Evolutionary conservation across 2,797 vertebrate species (phyloP), one percentile per base, ranked within the genome.

Genomic region (Kryptopterus vitreolus): DNA sequence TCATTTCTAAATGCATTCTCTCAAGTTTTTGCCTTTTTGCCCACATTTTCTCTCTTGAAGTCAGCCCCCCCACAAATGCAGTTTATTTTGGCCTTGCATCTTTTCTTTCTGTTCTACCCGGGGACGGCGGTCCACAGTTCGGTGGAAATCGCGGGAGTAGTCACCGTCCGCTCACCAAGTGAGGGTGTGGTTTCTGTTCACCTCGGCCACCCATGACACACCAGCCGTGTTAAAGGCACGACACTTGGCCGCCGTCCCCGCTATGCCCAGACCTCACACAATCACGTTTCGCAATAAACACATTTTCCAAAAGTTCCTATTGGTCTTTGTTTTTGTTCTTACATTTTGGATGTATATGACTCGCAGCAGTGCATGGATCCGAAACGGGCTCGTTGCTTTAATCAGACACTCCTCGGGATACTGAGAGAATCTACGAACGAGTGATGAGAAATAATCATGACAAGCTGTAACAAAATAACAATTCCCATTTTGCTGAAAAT

Each of bases 231-330:
- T 91, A 88, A 94, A 94, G 93, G 92, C 90, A 91, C 92, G 91
- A 91, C 83, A 74, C 87, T 87, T 86, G 88, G 90, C 89, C 81
- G 69, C 86, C 58, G 78, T 73, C 72, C 70, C 78, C 81, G 22
- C 38, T 43, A 6, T 70, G 80, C 76, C 82, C 62, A 24, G 70
- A 76, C 65, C 85, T 88, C 26, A 89, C 87, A 87, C 94, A 92
- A 48, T 43, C 76, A 94, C 88, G 92, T 91, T 89, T 92, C 90
- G 92, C 88, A 93, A 94, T 96, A 95, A 94, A 95, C 92, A 92
- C 43, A 88, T 87, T 93, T 92, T 92, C 87, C 89, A 91, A 90
- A 93, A 88, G 86, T 91, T 90, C 89, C 91, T 90, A 87, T 81
- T 72, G 73, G 76, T 83, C 38, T 81, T 84, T 43, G 46, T 70